Base-by-base conservation (phyloP, 1,140 invertebrate genomes). In the Archegozetes longisetosus region DNA sequence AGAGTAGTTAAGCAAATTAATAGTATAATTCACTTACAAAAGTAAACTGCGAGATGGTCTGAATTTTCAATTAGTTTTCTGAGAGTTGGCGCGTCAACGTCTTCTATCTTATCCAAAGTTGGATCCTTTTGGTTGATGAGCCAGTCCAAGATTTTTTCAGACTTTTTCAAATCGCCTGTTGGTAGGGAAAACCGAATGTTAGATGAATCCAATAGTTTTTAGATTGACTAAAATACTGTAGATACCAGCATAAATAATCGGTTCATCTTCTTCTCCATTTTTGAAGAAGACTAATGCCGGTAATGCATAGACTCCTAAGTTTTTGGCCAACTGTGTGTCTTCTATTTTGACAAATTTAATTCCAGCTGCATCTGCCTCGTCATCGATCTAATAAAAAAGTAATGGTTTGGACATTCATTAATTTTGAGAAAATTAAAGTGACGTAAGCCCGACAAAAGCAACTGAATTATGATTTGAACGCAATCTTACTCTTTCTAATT, bases 341-440 rank as follows among this genome's bases (percentile, higher is more conserved):
- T 92, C 88, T 68, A 93, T 88, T 73, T 94, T 94, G 0, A 93
- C 88, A 74, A 94, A 89, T 2, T 89, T 59, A 82, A 94, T 91
- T 66, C 86, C 85, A 23, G 58, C 61, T 9, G 59, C 50, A 54
- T 65, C 61, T 9, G 64, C 66, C 63, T 69, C 65, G 61, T 72
- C 71, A 52, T 73, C 71, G 57, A 73, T 70, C 61, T 72, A 29
- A 32, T 23, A 52, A 26, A 28, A 62, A n/a, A n/a, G n/a, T n/a
- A n/a, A n/a, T n/a, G n/a, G n/a, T n/a, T n/a, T n/a, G n/a, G n/a
- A n/a, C n/a, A n/a, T n/a, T n/a, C n/a, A n/a, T n/a, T n/a, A n/a
- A n/a, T n/a, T n/a, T n/a, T n/a, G n/a, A n/a, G n/a, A n/a, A n/a
- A n/a, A n/a, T n/a, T n/a, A n/a, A n/a, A n/a, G n/a, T n/a, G n/a